Evolutionary conservation across 2,113 vertebrate species (phyloP).

Genomic region (Bubalus kerabau): DNA sequence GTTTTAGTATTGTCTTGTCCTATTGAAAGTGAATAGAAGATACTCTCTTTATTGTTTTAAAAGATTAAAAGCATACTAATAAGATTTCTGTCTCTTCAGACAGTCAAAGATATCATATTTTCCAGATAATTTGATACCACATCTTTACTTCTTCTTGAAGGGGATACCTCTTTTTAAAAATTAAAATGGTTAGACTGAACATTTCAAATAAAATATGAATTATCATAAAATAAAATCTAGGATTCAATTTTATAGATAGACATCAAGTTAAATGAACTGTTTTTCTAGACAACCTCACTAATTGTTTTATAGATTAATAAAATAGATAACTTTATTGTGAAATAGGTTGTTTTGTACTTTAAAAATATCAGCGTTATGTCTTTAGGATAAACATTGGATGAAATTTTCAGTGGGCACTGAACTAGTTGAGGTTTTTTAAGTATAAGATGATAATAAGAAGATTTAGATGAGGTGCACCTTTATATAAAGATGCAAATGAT

Average conservation of each 20-base stretch:
- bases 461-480: not conserved
- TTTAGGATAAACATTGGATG: not conserved
- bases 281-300: not conserved
- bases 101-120: slow-evolving; percentile 33
- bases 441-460: not conserved
- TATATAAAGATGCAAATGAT: not conserved
- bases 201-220: slow-evolving; percentile 29
- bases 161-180: not conserved
- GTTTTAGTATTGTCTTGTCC: slow-evolving; percentile 66
- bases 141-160: slow-evolving; percentile 13
- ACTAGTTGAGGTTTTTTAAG: not conserved
- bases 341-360: not conserved
- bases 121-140: slow-evolving; percentile 45
- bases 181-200: slow-evolving; percentile 5
- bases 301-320: not conserved
- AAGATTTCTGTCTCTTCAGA: slow-evolving; percentile 37
- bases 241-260: not conserved
- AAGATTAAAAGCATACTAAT: slow-evolving; percentile 55
- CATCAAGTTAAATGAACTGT: not conserved
- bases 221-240: not conserved
- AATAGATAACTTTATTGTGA: not conserved
- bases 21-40: slow-evolving; percentile 60
- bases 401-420: not conserved
- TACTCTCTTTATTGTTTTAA: slow-evolving; percentile 54
- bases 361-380: not conserved